Conservation (phyloP, 2,888 invertebrate genomes). For the Drosophila recens region DNA sequence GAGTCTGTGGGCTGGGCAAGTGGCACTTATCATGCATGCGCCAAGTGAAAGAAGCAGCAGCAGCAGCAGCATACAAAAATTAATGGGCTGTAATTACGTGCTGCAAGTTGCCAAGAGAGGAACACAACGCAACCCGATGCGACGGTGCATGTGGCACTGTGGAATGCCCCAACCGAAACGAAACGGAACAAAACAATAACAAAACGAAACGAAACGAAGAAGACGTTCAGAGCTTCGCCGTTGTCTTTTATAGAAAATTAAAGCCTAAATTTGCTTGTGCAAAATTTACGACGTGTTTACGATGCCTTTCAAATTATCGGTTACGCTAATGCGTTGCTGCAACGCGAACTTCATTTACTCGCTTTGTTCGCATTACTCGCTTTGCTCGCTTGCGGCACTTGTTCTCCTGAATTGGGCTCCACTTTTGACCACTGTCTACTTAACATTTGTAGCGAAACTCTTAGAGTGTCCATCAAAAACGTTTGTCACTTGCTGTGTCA, state of each 20-base stretch:
- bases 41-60: slow-evolving; percentile 64
- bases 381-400: slow-evolving; percentile 10
- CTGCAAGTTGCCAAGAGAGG: slow-evolving; percentile 42
- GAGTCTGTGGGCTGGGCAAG: slow-evolving; percentile 63
- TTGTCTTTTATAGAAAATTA: slow-evolving; percentile 66
- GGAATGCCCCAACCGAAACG: slow-evolving; percentile 50
- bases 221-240: slow-evolving; percentile 17
- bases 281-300: slow-evolving; percentile 84
- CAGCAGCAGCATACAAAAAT: slow-evolving; percentile 47
- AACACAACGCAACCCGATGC: not conserved
- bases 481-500: not conserved
- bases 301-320: slow-evolving; percentile 80
- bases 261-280: slow-evolving; percentile 75
- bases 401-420: slow-evolving; percentile 5
- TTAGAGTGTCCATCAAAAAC: not conserved
- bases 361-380: slow-evolving; percentile 27
- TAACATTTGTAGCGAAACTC: not conserved
- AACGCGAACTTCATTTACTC: slow-evolving; percentile 70
- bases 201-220: no score
- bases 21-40: slow-evolving; percentile 74
- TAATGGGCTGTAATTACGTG: slow-evolving; percentile 76
- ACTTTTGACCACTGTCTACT: not conserved
- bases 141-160: slow-evolving; percentile 7
- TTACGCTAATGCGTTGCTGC: slow-evolving; percentile 72
- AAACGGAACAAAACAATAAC: not conserved